phyloP scores from a whole-genome alignment of 2,888 invertebrate species.

The Archips xylosteana region DNA sequence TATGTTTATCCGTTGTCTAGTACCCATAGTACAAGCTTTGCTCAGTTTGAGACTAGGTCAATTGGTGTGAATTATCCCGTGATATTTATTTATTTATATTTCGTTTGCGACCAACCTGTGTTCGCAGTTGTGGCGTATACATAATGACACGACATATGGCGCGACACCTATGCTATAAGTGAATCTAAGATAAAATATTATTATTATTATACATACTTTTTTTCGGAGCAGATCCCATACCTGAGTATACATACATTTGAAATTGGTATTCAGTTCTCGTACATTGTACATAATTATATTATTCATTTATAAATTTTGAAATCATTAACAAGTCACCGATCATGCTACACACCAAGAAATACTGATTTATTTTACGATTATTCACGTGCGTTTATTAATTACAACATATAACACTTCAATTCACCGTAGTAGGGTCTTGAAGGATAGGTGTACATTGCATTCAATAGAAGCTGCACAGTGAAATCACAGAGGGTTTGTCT shows the following conservation, averaged over 20 bases:
- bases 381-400: constrained; percentile 6
- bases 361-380: background rate
- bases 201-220: background rate
- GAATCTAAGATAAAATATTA: background rate
- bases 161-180: too few relatives aligned
- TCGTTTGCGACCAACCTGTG: background rate
- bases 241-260: background rate
- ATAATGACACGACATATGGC: too few relatives aligned
- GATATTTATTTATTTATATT: background rate
- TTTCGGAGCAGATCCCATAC: constrained; percentile 12
- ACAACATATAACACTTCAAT: constrained; percentile 1
- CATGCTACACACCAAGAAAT: constrained; percentile 20
- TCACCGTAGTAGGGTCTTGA: background rate
- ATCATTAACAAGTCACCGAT: constrained; percentile 17
- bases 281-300: background rate
- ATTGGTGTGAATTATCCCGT: too few relatives aligned
- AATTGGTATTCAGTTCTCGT: background rate
- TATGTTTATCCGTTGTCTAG: too few relatives aligned
- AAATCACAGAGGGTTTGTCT: constrained; percentile 14
- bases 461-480: constrained; percentile 17
- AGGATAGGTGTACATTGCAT: background rate
- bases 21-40: too few relatives aligned
- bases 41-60: too few relatives aligned
- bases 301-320: constrained; percentile 4
- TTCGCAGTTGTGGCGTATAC: background rate